phyloP scores from a whole-genome alignment of 1,140 invertebrate species.

The Xylocopa sonorina region DNA sequence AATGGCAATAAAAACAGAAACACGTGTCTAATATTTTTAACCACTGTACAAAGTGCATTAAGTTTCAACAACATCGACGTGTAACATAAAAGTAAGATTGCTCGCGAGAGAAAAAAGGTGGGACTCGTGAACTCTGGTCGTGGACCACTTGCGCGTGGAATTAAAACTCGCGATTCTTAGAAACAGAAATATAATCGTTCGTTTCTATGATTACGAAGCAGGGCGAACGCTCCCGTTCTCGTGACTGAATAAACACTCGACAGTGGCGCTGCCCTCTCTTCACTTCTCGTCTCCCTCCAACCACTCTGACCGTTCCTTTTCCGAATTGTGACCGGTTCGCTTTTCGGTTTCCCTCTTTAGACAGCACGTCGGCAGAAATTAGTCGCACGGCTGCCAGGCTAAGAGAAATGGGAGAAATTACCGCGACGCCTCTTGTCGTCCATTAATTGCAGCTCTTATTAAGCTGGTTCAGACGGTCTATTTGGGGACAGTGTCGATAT shows the following conservation, averaged over 20 bases:
- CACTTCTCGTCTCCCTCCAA: not conserved
- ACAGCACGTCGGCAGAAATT: not conserved
- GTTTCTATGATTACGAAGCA: constrained; percentile 12
- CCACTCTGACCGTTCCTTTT: not conserved
- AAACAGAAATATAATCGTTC: constrained; percentile 14
- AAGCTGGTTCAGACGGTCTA: not conserved
- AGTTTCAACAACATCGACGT: no score
- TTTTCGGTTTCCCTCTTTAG: constrained; percentile 2
- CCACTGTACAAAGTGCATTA: no score
- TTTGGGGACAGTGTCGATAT: not conserved
- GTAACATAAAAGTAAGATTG: no score
- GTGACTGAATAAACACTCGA: constrained; percentile 67
- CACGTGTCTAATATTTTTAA: no score
- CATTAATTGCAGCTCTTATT: constrained; percentile 2
- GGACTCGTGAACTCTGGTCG: not conserved
- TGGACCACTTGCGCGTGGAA: not conserved
- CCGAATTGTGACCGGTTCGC: not conserved
- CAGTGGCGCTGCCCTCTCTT: constrained; percentile 36
- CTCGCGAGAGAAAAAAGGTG: not conserved
- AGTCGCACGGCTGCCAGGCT: not conserved
- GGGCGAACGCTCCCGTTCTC: constrained; percentile 34
- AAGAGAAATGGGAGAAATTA: constrained; percentile 1
- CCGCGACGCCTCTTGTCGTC: not conserved
- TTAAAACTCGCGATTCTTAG: constrained; percentile 21
- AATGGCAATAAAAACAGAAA: no score